Base-by-base conservation (phyloP, 2,113 vertebrate genomes). In the Pterocles gutturalis region DNA sequence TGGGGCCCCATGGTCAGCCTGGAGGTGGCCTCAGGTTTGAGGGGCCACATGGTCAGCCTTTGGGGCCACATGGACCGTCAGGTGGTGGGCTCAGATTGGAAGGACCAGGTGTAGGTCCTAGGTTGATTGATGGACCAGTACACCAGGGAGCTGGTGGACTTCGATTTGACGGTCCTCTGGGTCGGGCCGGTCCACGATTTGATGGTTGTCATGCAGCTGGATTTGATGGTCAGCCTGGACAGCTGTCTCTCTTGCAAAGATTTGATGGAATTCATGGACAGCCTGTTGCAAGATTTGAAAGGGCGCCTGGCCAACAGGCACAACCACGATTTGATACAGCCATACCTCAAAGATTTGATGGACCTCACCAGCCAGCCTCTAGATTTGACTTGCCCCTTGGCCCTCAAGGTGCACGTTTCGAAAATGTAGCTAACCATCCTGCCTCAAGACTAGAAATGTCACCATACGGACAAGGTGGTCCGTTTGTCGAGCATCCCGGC, bases 241-340 rank as follows among this genome's bases (percentile, higher is more conserved):
- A 98, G 62, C 91, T 98, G 19, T 97, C 98, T 60, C 97, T 98
- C 67, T 97, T 98, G 96, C 98, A 86, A 73, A 97, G 99, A 89
- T 99, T 98, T 58, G 99, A 99, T 61, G 98, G 98, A 87, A 96
- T 98, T 70, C 99, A 99, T 65, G 98, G 98, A 64, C 98, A 98
- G 57, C 98, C 98, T 82, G 98, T 98, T 72, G 97, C 98, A 70
- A 97, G 98, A 72, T 98, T 99, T 97, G 98, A 98, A 97, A 98
- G 98, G 77, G 97, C 98, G 8, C 93, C 98, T 70, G 97, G 97
- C 38, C 98, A 98, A 2, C 99, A 98, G 96, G 98, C 93, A 73
- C 98, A 98, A 58, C 85, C 98, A 76, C 97, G 98, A 91, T 99
- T 99, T 94, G 98, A 99, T 95, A 92, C 98, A 94, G 93, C 97